phyloP scores from a whole-genome alignment of 2,113 vertebrate genomes.

The Coregonus clupeaformis region DNA sequence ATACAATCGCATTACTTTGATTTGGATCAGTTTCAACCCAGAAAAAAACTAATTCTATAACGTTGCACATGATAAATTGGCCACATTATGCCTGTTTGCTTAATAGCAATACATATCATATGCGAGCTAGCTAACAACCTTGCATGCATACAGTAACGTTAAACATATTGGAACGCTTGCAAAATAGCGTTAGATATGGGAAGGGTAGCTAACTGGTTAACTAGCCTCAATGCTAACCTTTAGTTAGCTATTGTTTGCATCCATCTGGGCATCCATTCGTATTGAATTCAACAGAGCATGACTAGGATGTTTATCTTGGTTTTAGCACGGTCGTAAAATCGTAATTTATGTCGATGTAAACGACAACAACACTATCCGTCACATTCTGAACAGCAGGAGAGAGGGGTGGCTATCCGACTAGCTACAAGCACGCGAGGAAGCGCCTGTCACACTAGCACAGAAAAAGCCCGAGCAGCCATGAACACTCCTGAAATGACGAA shows the following conservation, averaged over 20 bases:
- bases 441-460: constrained; percentile 48
- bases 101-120: too few relatives aligned
- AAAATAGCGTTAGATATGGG: background rate
- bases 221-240: background rate
- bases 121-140: background rate
- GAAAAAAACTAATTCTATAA: too few relatives aligned
- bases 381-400: too few relatives aligned
- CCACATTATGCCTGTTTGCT: too few relatives aligned
- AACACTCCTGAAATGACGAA: constrained; percentile 58
- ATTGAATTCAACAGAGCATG: too few relatives aligned
- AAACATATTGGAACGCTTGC: background rate
- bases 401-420: background rate
- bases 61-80: too few relatives aligned
- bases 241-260: too few relatives aligned
- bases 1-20: too few relatives aligned
- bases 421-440: constrained; percentile 56
- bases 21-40: too few relatives aligned
- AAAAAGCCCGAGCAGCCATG: constrained; percentile 67
- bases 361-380: background rate
- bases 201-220: constrained; percentile 4
- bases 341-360: background rate
- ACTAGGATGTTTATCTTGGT: too few relatives aligned
- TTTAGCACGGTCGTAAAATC: too few relatives aligned
- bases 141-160: background rate
- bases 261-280: too few relatives aligned